Conservation (phyloP, 2,797 vertebrate species). For the Karalla daura region DNA sequence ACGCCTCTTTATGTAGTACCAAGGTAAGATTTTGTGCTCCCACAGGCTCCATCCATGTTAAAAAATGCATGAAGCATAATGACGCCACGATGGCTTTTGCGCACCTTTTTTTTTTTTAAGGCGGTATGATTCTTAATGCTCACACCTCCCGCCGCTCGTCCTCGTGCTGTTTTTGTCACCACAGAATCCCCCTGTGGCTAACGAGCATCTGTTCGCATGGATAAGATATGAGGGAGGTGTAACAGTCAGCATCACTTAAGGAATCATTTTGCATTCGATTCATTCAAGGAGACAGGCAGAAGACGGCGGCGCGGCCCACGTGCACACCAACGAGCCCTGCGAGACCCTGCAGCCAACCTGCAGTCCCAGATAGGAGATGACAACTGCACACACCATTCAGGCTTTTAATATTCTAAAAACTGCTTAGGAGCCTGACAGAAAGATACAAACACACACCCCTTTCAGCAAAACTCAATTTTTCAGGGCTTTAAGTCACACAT, state of each 20-base stretch:
- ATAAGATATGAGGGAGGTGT: conserved; percentile 63
- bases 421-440: background rate
- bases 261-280: conserved; percentile 57
- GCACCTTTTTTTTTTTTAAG: conserved; percentile 13
- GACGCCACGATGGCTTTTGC: background rate
- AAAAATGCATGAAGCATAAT: conserved; percentile 21
- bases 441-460: too few species aligned
- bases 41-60: background rate
- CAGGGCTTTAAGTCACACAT: too few species aligned
- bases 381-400: conserved; percentile 25
- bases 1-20: conserved; percentile 8
- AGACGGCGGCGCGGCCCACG: conserved; percentile 52
- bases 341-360: conserved; percentile 56
- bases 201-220: conserved; percentile 67
- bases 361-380: conserved; percentile 44
- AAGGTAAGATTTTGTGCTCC: conserved; percentile 9
- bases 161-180: conserved; percentile 45
- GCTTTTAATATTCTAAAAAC: conserved; percentile 13
- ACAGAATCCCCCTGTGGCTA: conserved; percentile 41
- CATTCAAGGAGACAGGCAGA: conserved; percentile 59
- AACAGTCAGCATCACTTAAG: conserved; percentile 51
- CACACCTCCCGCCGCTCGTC: conserved; percentile 18
- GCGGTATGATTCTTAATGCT: background rate
- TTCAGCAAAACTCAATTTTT: too few species aligned
- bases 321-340: conserved; percentile 40